Conservation (phyloP, 2,797 vertebrate species). For the Lates japonicus region DNA sequence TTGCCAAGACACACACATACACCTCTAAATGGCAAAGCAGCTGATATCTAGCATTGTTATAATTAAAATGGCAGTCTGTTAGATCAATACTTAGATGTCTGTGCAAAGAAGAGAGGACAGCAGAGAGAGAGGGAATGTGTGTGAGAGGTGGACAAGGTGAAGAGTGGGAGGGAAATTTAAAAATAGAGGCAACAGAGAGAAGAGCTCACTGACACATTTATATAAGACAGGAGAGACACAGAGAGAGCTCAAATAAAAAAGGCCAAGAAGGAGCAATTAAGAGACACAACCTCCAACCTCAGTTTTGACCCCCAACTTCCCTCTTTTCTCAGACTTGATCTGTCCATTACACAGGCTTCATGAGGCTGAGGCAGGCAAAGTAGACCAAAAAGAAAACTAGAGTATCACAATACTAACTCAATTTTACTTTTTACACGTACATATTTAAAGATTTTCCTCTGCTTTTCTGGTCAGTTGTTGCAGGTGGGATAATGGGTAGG, state of each 20-base stretch:
- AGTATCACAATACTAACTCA: background rate
- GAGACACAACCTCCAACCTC: background rate
- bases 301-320: background rate
- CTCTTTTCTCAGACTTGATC: background rate
- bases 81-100: slow-evolving; percentile 95
- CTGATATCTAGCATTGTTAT: slow-evolving; percentile 94
- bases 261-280: slow-evolving; percentile 22
- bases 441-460: background rate
- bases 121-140: slow-evolving; percentile 61
- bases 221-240: slow-evolving; percentile 31
- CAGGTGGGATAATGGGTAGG: background rate
- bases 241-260: slow-evolving; percentile 64
- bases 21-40: slow-evolving; percentile 80
- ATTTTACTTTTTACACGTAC: background rate
- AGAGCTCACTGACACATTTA: slow-evolving; percentile 42
- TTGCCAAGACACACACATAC: slow-evolving; percentile 33
- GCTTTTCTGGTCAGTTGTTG: background rate
- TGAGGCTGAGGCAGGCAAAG: background rate
- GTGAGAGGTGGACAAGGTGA: slow-evolving; percentile 61
- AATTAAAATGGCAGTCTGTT: slow-evolving; percentile 92
- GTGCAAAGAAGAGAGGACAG: slow-evolving; percentile 87
- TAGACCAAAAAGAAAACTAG: background rate
- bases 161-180: slow-evolving; percentile 28
- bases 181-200: slow-evolving; percentile 4
- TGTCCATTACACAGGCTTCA: background rate